Evolutionary conservation across 2,797 vertebrate genomes (phyloP), one percentile per base, ranked within the genome.

Genomic region (Manis pentadactyla): DNA sequence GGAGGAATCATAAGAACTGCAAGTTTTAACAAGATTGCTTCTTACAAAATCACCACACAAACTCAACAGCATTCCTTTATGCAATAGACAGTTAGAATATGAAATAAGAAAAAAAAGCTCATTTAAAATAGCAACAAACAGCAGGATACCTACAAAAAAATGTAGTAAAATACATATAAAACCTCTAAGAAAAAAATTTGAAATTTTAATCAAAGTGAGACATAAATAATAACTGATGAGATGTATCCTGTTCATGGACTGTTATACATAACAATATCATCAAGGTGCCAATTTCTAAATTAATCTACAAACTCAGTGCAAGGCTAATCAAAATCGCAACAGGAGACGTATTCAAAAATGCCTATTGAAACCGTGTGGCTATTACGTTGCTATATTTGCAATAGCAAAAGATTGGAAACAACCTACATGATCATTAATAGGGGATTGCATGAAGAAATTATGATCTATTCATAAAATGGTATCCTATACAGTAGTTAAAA

Each of bases 71-170:
- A 81, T 88, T 29, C 29, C 25, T 75, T 81, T 69, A 81, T 8
- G 53, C 12, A 53, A 69, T 53, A 86, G 27, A 9, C 68, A 66
- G 66, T 63, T 81, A 29, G 31, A 66, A 74, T 49, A 55, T 55
- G 9, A 90, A 94, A 78, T 61, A n/a, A 49, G 46, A 46, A 46
- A 46, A 55, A 71, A 61, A 63, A 34, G 8, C 21, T n/a, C 25
- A 23, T 64, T 82, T 87, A 68, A 87, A 95, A 75, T 59, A 53
- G 17, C 6, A 92, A 74, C 57, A 82, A 68, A 53, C 34, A 93
- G n/a, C 59, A 39, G 49, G 42, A 37, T 82, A 61, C 1, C 27
- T 68, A 82, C 12, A 92, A 74, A 42, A 39, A 46, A n/a, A 61
- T 64, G 53, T 37, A 23, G 39, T 1, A 68, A 87, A 82, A 77